Conservation (phyloP, 2,113 vertebrate species). For the Dipodomys ordii region DNA sequence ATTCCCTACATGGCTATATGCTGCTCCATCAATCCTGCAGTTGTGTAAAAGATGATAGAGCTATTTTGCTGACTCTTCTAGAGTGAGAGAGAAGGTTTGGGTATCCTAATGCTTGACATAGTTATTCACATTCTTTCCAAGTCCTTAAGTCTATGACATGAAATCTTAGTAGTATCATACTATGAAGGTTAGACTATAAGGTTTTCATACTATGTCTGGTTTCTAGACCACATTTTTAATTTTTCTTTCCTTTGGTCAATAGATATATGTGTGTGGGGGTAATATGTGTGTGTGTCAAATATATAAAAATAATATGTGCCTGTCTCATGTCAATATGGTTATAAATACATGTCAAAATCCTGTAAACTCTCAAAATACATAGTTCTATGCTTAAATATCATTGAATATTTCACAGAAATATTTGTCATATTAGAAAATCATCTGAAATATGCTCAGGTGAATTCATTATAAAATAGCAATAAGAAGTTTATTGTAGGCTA, state of each 20-base stretch:
- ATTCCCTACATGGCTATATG: neutral
- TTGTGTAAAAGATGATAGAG: neutral
- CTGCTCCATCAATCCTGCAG: neutral
- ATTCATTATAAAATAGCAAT: neutral
- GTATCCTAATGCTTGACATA: neutral
- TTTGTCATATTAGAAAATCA: neutral
- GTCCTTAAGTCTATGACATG: neutral
- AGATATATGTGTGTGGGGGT: too few relatives aligned
- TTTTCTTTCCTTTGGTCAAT: neutral
- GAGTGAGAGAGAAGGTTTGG: neutral
- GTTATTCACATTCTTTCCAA: too few relatives aligned
- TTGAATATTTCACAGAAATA: neutral
- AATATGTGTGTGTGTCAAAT: neutral
- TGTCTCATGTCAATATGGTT: neutral
- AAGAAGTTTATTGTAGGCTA: neutral
- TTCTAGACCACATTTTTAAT: neutral
- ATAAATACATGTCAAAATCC: neutral
- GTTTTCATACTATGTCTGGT: neutral
- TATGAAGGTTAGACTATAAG: too few relatives aligned
- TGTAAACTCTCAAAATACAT: neutral
- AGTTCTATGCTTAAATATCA: neutral
- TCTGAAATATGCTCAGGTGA: too few relatives aligned
- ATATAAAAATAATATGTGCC: neutral
- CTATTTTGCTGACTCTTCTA: neutral
- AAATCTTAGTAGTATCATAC: neutral